A percentile compares a stretch with the other conserved stretches of the same genome.
Evolutionary conservation across 2,113 vertebrate species (phyloP).

Genomic region (Sinocyclocheilus rhinocerous): DNA sequence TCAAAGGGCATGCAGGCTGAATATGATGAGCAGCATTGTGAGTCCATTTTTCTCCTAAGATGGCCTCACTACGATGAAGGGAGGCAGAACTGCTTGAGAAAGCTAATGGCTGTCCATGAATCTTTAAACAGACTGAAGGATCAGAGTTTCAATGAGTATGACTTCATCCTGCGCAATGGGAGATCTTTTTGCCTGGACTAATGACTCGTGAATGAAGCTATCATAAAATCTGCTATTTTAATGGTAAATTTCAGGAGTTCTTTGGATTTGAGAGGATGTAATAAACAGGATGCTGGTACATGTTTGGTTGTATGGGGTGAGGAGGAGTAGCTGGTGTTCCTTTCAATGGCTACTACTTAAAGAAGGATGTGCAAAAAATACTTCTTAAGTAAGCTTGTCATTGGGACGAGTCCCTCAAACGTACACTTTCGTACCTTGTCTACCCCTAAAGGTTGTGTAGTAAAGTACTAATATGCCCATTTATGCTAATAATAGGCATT

Average conservation of each 20-base stretch:
- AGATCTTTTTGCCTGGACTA: constrained; percentile 46
- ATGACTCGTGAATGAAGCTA: constrained; percentile 45
- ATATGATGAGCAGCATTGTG: not conserved
- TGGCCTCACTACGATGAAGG: constrained; percentile 42
- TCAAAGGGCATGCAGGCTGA: constrained; percentile 2
- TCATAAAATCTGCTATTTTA: constrained; percentile 26
- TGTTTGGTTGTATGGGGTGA: not conserved
- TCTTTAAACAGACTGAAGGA: constrained; percentile 58
- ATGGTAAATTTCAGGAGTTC: not conserved
- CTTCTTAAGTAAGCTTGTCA: not conserved
- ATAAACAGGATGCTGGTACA: not conserved
- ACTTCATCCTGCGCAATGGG: constrained; percentile 45
- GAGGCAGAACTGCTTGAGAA: constrained; percentile 33
- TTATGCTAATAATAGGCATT: not conserved
- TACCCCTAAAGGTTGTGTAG: not conserved
- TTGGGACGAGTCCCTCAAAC: not conserved
- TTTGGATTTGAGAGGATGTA: not conserved
- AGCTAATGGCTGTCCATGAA: constrained; percentile 57
- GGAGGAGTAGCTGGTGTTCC: not conserved
- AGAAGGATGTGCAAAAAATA: not conserved
- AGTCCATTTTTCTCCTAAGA: constrained; percentile 32
- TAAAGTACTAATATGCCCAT: not conserved
- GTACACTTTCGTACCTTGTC: not conserved
- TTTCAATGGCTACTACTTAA: not conserved
- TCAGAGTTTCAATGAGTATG: constrained; percentile 49